Percentiles rank a stretch among this genome's conserved stretches.
These are phyloP conservation scores for Characodon lateralis DNA, from an alignment of 2,797 vertebrate genomes.

Conservation along the genomic window DNA sequence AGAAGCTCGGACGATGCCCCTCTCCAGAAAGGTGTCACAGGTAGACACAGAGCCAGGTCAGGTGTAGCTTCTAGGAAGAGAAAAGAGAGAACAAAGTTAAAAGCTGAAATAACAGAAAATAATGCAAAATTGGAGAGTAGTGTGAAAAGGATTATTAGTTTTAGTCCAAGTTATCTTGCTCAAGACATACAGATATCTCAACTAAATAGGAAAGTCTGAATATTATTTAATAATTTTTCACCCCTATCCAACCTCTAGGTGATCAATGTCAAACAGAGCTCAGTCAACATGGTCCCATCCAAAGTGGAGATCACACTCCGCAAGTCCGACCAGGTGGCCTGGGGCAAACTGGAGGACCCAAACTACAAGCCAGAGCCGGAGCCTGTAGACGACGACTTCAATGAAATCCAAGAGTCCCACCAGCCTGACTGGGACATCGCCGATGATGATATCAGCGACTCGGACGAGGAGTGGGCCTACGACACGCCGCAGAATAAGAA, in stretches of 20 bases:
- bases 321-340: conserved; percentile 85
- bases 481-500: conserved; percentile 20
- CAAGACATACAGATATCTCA: background rate
- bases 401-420: background rate
- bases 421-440: conserved; percentile 74
- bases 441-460: conserved; percentile 85
- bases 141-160: no score
- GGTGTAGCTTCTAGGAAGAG: no score
- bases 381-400: conserved; percentile 20
- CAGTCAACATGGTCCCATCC: conserved; percentile 87
- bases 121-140: no score
- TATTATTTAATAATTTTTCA: no score
- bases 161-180: no score
- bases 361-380: conserved; percentile 71
- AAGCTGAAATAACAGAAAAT: no score
- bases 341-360: conserved; percentile 91
- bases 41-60: no score
- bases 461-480: conserved; percentile 77
- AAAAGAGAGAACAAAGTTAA: no score
- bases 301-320: conserved; percentile 90
- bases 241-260: conserved; percentile 75
- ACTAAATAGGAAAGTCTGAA: background rate
- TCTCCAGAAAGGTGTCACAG: no score
- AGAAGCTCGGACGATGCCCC: no score
- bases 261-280: conserved; percentile 82